Evolutionary conservation across 2,888 invertebrate species (phyloP).

Genomic region (Drosophila mettleri): DNA sequence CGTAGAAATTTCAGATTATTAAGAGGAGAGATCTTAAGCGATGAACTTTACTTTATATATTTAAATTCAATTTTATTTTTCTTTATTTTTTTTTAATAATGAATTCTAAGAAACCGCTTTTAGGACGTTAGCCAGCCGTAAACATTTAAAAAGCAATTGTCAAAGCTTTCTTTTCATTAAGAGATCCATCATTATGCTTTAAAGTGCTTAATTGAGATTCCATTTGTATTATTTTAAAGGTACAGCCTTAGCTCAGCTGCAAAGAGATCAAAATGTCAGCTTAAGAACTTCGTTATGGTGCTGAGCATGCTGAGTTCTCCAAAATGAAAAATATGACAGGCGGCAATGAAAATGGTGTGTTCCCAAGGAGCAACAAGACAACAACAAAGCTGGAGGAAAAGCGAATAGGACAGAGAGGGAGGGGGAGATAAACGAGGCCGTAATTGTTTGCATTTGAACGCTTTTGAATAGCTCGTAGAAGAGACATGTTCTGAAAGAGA

Average conservation of each 20-base stretch:
- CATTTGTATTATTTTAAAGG: background rate
- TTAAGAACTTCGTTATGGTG: constrained; percentile 19
- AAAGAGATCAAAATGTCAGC: constrained; percentile 31
- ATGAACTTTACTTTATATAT: no score
- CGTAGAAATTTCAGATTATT: constrained; percentile 4
- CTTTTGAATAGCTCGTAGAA: background rate
- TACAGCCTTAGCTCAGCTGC: constrained; percentile 19
- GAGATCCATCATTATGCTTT: no score
- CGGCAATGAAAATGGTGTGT: background rate
- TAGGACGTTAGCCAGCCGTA: background rate
- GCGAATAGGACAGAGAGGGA: background rate
- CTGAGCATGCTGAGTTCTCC: constrained; percentile 4
- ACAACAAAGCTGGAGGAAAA: background rate
- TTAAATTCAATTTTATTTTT: background rate
- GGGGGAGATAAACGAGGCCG: background rate
- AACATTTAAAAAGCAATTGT: background rate
- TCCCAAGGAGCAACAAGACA: constrained; percentile 12
- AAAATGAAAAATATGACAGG: constrained; percentile 14
- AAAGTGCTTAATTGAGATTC: background rate
- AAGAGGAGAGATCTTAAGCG: background rate
- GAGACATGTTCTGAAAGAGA: background rate
- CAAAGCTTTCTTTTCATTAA: background rate
- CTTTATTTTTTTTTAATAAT: no score
- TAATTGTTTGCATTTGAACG: constrained; percentile 5
- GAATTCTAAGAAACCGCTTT: background rate